Evolutionary conservation across 2,888 invertebrate genomes (phyloP).

Genomic region (Sarcophaga rosellei): DNA sequence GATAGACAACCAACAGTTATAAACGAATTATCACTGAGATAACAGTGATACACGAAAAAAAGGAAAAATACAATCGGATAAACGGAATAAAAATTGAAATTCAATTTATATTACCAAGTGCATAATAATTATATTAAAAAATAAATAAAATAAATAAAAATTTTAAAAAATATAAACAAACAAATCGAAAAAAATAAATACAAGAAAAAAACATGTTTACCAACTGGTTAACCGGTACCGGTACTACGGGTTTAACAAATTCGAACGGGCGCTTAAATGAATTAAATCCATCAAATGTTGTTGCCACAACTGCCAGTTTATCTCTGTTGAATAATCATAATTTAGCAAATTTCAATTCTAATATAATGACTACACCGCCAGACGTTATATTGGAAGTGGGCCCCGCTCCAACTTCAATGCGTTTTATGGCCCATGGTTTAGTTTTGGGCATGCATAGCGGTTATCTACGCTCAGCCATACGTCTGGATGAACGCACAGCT

Average conservation of each 20-base stretch:
- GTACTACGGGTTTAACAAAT: conserved; percentile 70
- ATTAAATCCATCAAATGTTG: background rate
- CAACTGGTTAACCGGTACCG: conserved; percentile 81
- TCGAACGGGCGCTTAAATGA: conserved; percentile 29
- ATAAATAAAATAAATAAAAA: background rate
- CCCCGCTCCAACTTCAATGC: conserved; percentile 83
- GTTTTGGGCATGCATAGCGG: conserved; percentile 87
- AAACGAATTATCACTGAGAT: conserved; percentile 76
- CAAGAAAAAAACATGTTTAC: conserved; percentile 78
- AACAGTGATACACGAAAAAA: conserved; percentile 38
- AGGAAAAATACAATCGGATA: conserved; percentile 12
- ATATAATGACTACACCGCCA: conserved; percentile 81
- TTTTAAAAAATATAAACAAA: conserved; percentile 4
- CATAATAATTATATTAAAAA: background rate
- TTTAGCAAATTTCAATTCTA: conserved; percentile 47
- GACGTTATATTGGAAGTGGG: conserved; percentile 86
- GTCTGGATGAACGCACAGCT: conserved; percentile 76
- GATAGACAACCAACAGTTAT: conserved; percentile 79
- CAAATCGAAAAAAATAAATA: background rate
- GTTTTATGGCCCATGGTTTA: conserved; percentile 86
- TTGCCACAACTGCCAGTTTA: conserved; percentile 30
- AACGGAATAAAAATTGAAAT: conserved; percentile 12
- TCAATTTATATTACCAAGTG: background rate
- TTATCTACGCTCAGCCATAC: conserved; percentile 86
- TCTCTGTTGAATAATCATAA: conserved; percentile 40